phyloP scores from a whole-genome alignment of 1,140 invertebrate genomes.

The Hylaeus anthracinus region DNA sequence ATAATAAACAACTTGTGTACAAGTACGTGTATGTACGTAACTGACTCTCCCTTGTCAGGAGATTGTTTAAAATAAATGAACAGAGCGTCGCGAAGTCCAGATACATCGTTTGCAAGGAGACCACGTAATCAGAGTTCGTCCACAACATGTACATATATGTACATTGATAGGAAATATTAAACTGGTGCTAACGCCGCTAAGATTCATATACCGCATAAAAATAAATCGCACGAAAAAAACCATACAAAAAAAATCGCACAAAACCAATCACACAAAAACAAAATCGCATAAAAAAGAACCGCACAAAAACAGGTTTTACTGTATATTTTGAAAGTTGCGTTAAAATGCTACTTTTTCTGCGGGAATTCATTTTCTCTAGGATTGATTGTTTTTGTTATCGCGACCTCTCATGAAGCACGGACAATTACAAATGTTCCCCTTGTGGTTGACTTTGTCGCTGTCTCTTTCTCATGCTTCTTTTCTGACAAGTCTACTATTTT shows the following conservation, averaged over 20 bases:
- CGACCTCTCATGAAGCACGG: too few species aligned
- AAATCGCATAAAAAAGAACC: not conserved
- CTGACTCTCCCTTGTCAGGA: constrained; percentile 16
- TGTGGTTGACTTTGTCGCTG: too few species aligned
- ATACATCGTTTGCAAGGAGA: constrained; percentile 3
- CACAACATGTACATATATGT: not conserved
- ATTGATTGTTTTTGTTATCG: too few species aligned
- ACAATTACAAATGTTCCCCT: too few species aligned
- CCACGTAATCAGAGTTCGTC: constrained; percentile 2
- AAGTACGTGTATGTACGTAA: too few species aligned
- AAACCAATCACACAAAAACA: not conserved
- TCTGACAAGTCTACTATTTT: too few species aligned
- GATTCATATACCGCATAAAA: constrained; percentile 8
- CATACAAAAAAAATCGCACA: not conserved
- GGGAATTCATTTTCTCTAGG: too few species aligned
- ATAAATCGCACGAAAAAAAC: not conserved
- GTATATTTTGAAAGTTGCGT: too few species aligned
- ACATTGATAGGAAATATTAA: constrained; percentile 7
- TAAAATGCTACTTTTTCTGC: too few species aligned
- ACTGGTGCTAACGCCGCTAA: not conserved
- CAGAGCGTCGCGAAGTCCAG: constrained; percentile 1
- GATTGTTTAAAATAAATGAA: constrained; percentile 33
- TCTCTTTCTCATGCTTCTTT: too few species aligned
- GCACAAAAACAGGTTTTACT: too few species aligned
- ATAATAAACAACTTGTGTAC: too few species aligned